Evolutionary conservation across 2,888 invertebrate species (phyloP).

Genomic region (Drosophila pegasa): DNA sequence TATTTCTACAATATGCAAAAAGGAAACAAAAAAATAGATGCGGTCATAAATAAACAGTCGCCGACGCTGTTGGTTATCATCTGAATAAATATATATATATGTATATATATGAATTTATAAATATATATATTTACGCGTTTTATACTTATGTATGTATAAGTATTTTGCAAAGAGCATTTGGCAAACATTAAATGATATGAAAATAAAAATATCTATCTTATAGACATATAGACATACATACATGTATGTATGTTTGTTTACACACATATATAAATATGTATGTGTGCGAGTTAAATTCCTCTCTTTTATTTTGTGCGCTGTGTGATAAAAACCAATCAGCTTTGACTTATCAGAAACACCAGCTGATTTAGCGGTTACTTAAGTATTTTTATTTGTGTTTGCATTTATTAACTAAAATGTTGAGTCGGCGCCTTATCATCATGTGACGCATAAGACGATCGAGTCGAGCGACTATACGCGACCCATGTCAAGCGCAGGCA

Average conservation of each 20-base stretch:
- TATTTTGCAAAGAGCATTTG: slow-evolving; percentile 40
- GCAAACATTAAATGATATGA: slow-evolving; percentile 33
- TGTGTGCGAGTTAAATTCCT: slow-evolving; percentile 20
- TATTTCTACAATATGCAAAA: slow-evolving; percentile 28
- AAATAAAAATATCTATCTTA: slow-evolving; percentile 6
- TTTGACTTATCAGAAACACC: slow-evolving; percentile 38
- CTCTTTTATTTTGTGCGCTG: slow-evolving; percentile 14
- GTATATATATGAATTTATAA: slow-evolving; percentile 19
- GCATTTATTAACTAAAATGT: slow-evolving; percentile 28
- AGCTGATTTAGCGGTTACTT: slow-evolving; percentile 37
- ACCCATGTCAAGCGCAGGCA: slow-evolving; percentile 32
- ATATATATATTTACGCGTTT: slow-evolving; percentile 20
- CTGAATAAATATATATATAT: slow-evolving; percentile 34
- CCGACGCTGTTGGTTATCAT: slow-evolving; percentile 62
- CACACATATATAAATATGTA: background rate
- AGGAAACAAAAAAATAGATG: slow-evolving; percentile 39
- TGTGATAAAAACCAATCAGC: slow-evolving; percentile 29
- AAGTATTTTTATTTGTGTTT: slow-evolving; percentile 32
- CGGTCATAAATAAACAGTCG: slow-evolving; percentile 58
- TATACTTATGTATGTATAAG: slow-evolving; percentile 8
- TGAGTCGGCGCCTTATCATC: slow-evolving; percentile 46
- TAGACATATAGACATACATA: background rate
- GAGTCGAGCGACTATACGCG: slow-evolving; percentile 11
- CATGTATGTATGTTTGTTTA: slow-evolving; percentile 12
- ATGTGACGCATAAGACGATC: slow-evolving; percentile 60